Evolutionary conservation across 2,113 vertebrate genomes (phyloP), one percentile per base, ranked within the genome.

Genomic region (Crotalus horridus): DNA sequence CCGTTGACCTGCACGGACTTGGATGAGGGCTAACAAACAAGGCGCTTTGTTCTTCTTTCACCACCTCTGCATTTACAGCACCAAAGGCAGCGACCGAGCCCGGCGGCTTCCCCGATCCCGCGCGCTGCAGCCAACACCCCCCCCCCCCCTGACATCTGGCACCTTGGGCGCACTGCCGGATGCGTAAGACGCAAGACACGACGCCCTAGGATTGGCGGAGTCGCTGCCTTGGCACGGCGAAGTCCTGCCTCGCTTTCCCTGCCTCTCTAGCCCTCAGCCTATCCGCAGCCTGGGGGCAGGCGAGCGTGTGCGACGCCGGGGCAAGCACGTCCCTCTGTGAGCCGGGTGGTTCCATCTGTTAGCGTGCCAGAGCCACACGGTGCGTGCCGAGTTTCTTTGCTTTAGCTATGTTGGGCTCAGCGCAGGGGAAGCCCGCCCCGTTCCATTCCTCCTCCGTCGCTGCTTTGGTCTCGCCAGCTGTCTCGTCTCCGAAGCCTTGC

Each of bases 341-440:
- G 39, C 3, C 93, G 13, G 90, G 89, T 12, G 86, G 39, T 43
- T 39, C 59, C 48, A 33, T 24, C 89, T 48, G 51, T 21, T 17
- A 8, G 74, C 2, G 15, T 56, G 51, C 1, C 89, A 26, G 56
- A 26, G 39, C 0, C 89, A 10, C 29, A 64, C 9, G 3, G 12
- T 21, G 59, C 89, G 6, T 64, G 61, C 26, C 85, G 33, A 12
- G 54, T 88, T 89, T 64, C 58, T 48, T 33, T 29, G 39, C 33
- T 13, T 54, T 21, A n/a, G 24, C 59, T 4, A 93, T 90, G 93
- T 39, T 88, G 93, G 90, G 54, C 93, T 64, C 93, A 21, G 54
- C 85, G 53, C 90, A 33, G 53, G 90, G 39, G 6, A 91, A 61
- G 21, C 59, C 93, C 93, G 64, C 93, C 93, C 90, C 90, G 74